phyloP scores from a whole-genome alignment of 2,888 invertebrate species.

The Volucella bombylans region DNA sequence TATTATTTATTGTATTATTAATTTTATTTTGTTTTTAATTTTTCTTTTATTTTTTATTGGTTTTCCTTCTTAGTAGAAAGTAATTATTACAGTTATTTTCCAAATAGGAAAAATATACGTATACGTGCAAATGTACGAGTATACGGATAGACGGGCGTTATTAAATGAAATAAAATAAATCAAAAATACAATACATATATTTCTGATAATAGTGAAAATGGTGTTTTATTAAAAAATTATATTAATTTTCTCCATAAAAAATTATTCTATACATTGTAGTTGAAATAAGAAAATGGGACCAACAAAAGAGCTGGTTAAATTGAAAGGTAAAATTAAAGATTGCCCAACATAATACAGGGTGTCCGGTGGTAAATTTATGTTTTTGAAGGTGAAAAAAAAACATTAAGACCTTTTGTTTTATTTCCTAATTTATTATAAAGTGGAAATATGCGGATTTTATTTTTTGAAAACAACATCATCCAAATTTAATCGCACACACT shows the following conservation, averaged over 20 bases:
- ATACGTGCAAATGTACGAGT: slow-evolving; percentile 34
- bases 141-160: slow-evolving; percentile 30
- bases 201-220: slow-evolving; percentile 40
- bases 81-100: slow-evolving; percentile 16
- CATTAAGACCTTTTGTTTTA: too few species aligned
- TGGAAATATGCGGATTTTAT: too few species aligned
- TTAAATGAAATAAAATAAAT: slow-evolving; percentile 54
- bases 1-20: slow-evolving; percentile 64
- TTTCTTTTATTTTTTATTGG: slow-evolving; percentile 36
- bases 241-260: not conserved
- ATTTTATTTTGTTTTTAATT: slow-evolving; percentile 19
- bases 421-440: too few species aligned
- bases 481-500: too few species aligned
- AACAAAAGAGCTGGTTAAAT: too few species aligned
- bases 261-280: not conserved
- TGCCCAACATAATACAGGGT: too few species aligned
- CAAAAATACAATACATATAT: slow-evolving; percentile 54
- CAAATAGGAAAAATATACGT: slow-evolving; percentile 22
- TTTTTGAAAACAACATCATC: too few species aligned
- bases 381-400: too few species aligned
- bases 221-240: slow-evolving; percentile 31
- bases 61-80: not conserved
- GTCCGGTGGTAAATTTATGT: too few species aligned
- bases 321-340: too few species aligned
- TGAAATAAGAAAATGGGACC: too few species aligned